phyloP scores from a whole-genome alignment of 2,888 invertebrate genomes.

The Aromia moschata region DNA sequence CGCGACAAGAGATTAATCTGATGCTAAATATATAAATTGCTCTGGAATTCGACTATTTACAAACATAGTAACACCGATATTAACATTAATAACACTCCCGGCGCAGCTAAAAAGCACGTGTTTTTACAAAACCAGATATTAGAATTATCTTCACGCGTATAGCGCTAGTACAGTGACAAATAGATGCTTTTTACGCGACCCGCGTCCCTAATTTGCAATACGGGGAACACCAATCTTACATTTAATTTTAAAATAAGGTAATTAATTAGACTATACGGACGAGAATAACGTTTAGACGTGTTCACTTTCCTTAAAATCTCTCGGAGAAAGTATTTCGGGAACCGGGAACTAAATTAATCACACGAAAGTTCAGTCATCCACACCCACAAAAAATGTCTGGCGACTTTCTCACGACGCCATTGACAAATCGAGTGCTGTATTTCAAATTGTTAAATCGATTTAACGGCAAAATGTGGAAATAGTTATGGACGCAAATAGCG shows the following conservation, averaged over 20 bases:
- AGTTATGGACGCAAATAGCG: too few species aligned
- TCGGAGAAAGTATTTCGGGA: neutral
- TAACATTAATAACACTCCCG: constrained; percentile 52
- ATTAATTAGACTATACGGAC: constrained; percentile 36
- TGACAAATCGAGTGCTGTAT: neutral
- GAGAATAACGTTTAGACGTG: constrained; percentile 1
- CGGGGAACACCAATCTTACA: constrained; percentile 44
- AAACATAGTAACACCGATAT: constrained; percentile 56
- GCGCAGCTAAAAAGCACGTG: constrained; percentile 52
- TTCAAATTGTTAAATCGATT: too few species aligned
- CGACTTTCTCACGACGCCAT: neutral
- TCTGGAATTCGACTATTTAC: constrained; percentile 61
- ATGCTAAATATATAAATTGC: constrained; percentile 63
- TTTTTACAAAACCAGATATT: constrained; percentile 38
- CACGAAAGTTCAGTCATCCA: neutral
- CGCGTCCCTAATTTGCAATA: constrained; percentile 42
- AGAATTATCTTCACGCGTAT: constrained; percentile 38
- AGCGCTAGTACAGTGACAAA: constrained; percentile 44
- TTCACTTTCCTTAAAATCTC: neutral
- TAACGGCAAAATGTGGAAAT: too few species aligned
- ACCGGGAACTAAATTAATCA: constrained; percentile 1
- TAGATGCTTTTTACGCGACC: constrained; percentile 43
- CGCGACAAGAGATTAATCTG: constrained; percentile 62
- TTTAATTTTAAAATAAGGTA: constrained; percentile 36
- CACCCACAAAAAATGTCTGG: neutral